These are phyloP conservation scores for Ornithoptera alexandrae DNA, from an alignment of 2,888 invertebrate species.

Conservation along the genomic window DNA sequence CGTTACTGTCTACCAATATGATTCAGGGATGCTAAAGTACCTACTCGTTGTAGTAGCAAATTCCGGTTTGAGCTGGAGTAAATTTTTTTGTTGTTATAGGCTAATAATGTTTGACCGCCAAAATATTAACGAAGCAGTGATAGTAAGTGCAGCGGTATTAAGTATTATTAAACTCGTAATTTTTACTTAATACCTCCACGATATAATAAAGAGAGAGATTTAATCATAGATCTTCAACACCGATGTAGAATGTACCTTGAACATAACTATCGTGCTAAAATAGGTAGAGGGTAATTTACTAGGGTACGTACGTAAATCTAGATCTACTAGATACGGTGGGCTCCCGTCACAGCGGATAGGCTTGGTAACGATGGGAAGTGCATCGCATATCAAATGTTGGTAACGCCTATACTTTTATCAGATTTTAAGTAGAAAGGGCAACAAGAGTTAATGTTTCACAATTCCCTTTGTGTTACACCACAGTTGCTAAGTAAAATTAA, in stretches of 20 bases:
- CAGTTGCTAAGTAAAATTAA: neutral
- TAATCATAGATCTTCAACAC: too few relatives aligned
- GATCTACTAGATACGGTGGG: constrained; percentile 46
- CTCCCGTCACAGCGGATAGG: constrained; percentile 71
- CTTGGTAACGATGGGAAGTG: constrained; percentile 60
- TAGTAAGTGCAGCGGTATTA: too few relatives aligned
- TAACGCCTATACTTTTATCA: constrained; percentile 41
- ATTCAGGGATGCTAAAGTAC: constrained; percentile 30
- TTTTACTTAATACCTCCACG: too few relatives aligned
- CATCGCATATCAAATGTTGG: constrained; percentile 50
- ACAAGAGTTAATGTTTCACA: constrained; percentile 15
- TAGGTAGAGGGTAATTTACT: constrained; percentile 28
- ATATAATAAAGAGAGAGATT: too few relatives aligned
- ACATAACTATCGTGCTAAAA: constrained; percentile 15
- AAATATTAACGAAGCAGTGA: too few relatives aligned
- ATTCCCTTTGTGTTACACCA: constrained; percentile 6
- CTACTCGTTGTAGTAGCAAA: too few relatives aligned
- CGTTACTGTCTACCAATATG: constrained; percentile 56
- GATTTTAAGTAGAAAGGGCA: constrained; percentile 35
- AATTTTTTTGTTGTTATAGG: too few relatives aligned
- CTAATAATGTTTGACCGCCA: too few relatives aligned
- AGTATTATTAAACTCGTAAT: too few relatives aligned
- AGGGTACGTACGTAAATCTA: constrained; percentile 40
- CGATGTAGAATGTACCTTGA: neutral
- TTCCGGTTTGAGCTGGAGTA: too few relatives aligned